These are phyloP conservation scores for Drosophila mayri DNA, from an alignment of 1,140 invertebrate species.

Conservation along the genomic window DNA sequence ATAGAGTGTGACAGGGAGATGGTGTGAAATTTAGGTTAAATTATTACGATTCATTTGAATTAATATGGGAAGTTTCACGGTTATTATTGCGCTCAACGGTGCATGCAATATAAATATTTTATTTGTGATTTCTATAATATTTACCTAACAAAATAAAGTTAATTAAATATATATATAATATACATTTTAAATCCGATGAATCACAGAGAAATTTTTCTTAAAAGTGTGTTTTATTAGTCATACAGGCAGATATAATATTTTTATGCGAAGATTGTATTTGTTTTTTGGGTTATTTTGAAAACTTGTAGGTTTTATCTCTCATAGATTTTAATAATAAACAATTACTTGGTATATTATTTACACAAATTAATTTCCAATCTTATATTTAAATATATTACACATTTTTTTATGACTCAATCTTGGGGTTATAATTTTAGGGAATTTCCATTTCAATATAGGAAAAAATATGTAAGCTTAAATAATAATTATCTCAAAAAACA, in stretches of 20 bases:
- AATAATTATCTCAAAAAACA: not conserved
- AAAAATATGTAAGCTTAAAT: not conserved
- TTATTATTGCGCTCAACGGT: not conserved
- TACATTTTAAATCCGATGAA: not conserved
- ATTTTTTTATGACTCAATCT: no score
- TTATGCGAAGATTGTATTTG: not conserved
- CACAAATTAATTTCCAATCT: not conserved
- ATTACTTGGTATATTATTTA: no score
- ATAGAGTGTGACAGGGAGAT: slow-evolving; percentile 4
- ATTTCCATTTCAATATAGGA: no score
- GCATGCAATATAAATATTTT: slow-evolving; percentile 2
- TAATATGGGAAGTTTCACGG: slow-evolving; percentile 9
- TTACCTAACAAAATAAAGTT: not conserved
- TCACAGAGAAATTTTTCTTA: not conserved
- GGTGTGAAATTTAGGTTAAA: slow-evolving; percentile 40
- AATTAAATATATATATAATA: no score
- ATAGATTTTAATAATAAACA: no score
- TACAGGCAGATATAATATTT: not conserved
- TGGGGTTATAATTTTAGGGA: no score
- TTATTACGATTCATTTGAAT: slow-evolving; percentile 22
- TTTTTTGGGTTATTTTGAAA: no score
- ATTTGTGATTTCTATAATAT: not conserved
- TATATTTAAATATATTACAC: no score
- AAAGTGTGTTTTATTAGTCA: slow-evolving; percentile 20
- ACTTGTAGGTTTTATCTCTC: no score